Percentiles rank a stretch among this genome's conserved stretches.
These are phyloP conservation scores for Poliocrania exsul DNA, from an alignment of 2,797 vertebrate genomes.

Conservation along the genomic window DNA sequence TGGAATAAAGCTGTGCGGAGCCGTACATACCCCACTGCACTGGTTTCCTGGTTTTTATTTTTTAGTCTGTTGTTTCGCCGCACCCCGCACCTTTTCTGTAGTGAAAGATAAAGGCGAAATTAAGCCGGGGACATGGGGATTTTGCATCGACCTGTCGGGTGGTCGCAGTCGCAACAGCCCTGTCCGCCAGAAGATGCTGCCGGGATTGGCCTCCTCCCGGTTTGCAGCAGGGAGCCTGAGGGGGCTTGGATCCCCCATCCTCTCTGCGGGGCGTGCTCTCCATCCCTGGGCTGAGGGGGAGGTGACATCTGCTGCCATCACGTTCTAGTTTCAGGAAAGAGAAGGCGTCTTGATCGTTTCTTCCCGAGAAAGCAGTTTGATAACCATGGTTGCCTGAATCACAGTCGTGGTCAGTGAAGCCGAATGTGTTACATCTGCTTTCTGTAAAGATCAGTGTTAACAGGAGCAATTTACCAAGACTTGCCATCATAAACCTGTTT, in stretches of 20 bases:
- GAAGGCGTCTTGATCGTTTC: not conserved
- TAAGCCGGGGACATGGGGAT: not conserved
- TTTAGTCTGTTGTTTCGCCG: too few relatives aligned
- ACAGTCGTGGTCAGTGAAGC: slow-evolving; percentile 16
- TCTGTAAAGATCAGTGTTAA: not conserved
- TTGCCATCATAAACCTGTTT: not conserved
- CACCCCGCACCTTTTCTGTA: not conserved
- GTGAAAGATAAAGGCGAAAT: not conserved
- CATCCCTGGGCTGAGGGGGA: not conserved
- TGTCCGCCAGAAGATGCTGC: not conserved
- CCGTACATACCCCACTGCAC: fast-evolving
- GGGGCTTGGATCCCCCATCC: not conserved
- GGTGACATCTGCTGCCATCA: not conserved
- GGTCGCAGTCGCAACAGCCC: not conserved
- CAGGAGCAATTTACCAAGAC: not conserved
- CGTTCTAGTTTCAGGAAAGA: not conserved
- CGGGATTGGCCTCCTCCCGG: not conserved
- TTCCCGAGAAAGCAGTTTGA: not conserved
- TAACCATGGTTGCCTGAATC: not conserved
- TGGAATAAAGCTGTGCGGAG: not conserved
- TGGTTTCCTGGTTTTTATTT: not conserved
- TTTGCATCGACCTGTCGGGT: not conserved
- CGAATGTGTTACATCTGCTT: not conserved
- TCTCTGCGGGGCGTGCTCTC: not conserved
- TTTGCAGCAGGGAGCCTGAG: fast-evolving